phyloP scores from a whole-genome alignment of 1,140 invertebrate genomes.

The Pseudoatta argentina region DNA sequence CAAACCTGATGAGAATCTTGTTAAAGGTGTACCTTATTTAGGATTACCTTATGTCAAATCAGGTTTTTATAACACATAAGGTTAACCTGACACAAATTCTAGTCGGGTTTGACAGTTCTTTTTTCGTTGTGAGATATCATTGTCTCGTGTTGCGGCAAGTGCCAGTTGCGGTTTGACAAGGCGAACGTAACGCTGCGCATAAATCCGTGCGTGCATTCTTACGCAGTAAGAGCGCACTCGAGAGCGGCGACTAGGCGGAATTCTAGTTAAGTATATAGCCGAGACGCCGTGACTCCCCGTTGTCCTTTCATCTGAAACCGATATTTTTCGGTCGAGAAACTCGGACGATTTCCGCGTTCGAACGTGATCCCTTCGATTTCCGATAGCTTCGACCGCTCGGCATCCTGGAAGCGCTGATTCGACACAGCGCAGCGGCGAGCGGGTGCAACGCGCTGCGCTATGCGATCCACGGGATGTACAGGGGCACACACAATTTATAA shows the following conservation, averaged over 20 bases:
- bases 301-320: conserved; percentile 32
- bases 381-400: conserved; percentile 42
- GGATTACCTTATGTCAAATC: too few relatives aligned
- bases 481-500: conserved; percentile 85
- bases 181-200: conserved; percentile 8
- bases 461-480: conserved; percentile 78
- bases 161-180: conserved; percentile 7
- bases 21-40: too few relatives aligned
- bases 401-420: conserved; percentile 74
- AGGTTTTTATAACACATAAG: too few relatives aligned
- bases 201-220: neutral
- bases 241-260: neutral
- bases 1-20: too few relatives aligned
- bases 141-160: neutral
- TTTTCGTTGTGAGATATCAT: neutral
- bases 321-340: conserved; percentile 38
- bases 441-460: conserved; percentile 61
- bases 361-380: conserved; percentile 35
- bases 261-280: conserved; percentile 24
- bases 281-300: neutral
- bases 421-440: conserved; percentile 55
- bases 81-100: too few relatives aligned
- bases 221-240: neutral
- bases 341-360: conserved; percentile 36
- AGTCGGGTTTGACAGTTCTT: neutral